Conservation (phyloP, 2,113 vertebrate species). For the Poeciliopsis occidentalis region DNA sequence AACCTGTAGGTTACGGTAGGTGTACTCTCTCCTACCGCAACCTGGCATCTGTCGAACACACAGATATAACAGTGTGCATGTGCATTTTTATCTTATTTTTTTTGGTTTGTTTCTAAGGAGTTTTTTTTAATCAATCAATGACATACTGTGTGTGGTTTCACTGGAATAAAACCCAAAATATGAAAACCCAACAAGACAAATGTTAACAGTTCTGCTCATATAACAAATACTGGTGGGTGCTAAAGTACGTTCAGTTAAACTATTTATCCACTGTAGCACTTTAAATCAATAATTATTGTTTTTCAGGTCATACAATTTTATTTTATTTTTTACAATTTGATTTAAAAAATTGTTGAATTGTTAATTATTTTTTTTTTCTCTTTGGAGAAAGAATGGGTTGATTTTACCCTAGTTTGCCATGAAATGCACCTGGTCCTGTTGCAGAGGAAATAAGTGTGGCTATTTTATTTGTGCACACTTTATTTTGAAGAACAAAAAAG, state of each 20-base stretch:
- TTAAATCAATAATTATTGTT: too few relatives aligned
- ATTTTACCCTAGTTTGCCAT: background rate
- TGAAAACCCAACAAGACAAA: background rate
- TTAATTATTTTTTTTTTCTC: background rate
- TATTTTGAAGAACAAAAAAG: too few relatives aligned
- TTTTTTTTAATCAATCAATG: background rate
- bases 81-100: background rate
- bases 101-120: background rate
- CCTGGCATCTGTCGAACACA: background rate
- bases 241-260: background rate
- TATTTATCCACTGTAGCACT: background rate
- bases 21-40: background rate
- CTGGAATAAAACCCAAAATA: background rate
- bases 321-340: too few relatives aligned
- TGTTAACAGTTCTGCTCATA: background rate
- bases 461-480: too few relatives aligned
- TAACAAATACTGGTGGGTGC: background rate
- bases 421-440: background rate
- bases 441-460: background rate
- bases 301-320: too few relatives aligned
- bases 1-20: background rate
- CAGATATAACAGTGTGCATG: background rate
- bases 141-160: background rate
- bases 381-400: background rate
- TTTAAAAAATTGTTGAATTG: too few relatives aligned